These are phyloP conservation scores for Pachliopta kotzebuea DNA, from an alignment of 2,888 invertebrate genomes.

Conservation along the genomic window DNA sequence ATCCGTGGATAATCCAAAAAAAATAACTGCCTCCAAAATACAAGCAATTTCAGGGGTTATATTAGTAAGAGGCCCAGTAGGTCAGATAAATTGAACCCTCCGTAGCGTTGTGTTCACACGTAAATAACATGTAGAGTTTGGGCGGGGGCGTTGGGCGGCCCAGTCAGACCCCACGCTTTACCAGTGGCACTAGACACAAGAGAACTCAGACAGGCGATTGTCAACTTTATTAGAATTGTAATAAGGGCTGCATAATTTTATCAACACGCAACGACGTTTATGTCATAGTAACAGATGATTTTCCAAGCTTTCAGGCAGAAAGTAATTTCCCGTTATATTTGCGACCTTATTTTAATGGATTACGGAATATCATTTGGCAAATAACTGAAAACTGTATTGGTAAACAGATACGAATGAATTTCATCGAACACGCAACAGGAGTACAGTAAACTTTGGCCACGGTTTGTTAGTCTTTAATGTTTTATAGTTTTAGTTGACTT, in stretches of 20 bases:
- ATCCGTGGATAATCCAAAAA: slow-evolving; percentile 23
- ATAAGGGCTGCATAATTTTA: slow-evolving; percentile 36
- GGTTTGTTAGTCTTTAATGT: slow-evolving; percentile 69
- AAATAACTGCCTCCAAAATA: slow-evolving; percentile 50
- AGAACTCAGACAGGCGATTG: slow-evolving; percentile 32
- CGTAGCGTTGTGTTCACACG: slow-evolving; percentile 77
- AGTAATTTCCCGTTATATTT: slow-evolving; percentile 46
- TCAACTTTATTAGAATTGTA: slow-evolving; percentile 36
- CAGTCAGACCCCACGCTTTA: slow-evolving; percentile 35
- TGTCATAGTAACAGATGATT: slow-evolving; percentile 49
- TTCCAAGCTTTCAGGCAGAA: slow-evolving; percentile 53
- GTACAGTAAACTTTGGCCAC: slow-evolving; percentile 64
- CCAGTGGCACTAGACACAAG: slow-evolving; percentile 23
- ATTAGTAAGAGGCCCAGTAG: slow-evolving; percentile 78
- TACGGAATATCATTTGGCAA: slow-evolving; percentile 38
- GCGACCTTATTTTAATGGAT: slow-evolving; percentile 46
- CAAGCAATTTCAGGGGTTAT: slow-evolving; percentile 67
- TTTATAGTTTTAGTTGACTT: slow-evolving; percentile 59
- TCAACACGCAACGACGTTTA: slow-evolving; percentile 23
- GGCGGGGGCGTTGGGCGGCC: slow-evolving; percentile 58
- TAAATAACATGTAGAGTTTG: slow-evolving; percentile 78
- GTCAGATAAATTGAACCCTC: slow-evolving; percentile 80
- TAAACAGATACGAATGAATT: slow-evolving; percentile 62
- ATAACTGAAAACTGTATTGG: slow-evolving; percentile 32
- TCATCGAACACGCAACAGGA: slow-evolving; percentile 71